Percentiles rank a stretch among this genome's conserved stretches.
These are phyloP conservation scores for Cyphomyrus discorhynchus DNA, from an alignment of 2,113 vertebrate species.

Conservation along the genomic window DNA sequence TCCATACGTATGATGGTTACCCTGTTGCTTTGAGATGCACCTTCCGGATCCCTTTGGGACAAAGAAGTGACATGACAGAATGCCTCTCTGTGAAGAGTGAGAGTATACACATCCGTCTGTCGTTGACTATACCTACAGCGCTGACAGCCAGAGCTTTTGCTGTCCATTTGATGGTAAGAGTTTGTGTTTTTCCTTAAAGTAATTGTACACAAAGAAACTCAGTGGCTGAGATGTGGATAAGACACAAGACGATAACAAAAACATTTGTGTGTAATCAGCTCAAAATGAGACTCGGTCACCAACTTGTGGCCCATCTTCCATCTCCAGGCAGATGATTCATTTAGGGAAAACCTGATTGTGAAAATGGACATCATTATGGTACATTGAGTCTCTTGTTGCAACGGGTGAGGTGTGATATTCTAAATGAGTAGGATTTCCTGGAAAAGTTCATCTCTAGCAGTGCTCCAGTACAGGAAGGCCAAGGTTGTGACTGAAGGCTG, in stretches of 20 bases:
- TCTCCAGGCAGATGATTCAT: constrained; percentile 41
- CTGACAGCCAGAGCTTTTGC: neutral
- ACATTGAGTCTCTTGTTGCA: constrained; percentile 32
- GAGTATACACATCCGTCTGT: neutral
- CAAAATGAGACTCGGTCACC: constrained; percentile 32
- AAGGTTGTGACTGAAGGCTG: neutral
- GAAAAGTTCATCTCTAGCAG: neutral
- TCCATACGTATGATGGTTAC: neutral
- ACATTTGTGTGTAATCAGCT: constrained; percentile 16
- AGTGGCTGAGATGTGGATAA: neutral
- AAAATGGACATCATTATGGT: neutral
- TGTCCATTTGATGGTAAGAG: neutral
- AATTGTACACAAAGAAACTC: neutral
- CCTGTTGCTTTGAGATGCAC: neutral
- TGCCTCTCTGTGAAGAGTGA: neutral
- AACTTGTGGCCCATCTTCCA: constrained; percentile 37
- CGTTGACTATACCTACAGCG: neutral
- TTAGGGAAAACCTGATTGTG: constrained; percentile 41
- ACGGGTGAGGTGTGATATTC: neutral
- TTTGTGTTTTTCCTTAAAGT: neutral
- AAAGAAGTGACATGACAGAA: neutral
- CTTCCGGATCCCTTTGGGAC: neutral
- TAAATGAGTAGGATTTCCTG: neutral
- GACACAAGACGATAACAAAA: neutral
- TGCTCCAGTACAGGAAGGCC: neutral